Evolutionary conservation across 2,797 vertebrate species (phyloP).

Genomic region (Sebastes minor): DNA sequence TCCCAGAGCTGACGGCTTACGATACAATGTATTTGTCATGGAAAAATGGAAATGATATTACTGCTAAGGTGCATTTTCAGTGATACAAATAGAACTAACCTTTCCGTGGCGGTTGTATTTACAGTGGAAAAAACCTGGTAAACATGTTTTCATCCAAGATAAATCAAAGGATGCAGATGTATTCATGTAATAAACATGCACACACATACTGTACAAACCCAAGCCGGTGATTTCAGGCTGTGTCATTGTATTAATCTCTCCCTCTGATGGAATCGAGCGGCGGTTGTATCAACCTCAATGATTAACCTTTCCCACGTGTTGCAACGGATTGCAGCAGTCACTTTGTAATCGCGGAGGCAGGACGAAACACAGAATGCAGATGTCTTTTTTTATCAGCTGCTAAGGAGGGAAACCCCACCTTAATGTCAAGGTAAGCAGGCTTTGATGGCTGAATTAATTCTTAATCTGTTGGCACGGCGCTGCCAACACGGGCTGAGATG

Average conservation of each 20-base stretch:
- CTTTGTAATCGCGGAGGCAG: constrained; percentile 57
- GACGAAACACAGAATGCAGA: constrained; percentile 56
- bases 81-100: constrained; percentile 9
- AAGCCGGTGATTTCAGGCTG: constrained; percentile 19
- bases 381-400: constrained; percentile 50
- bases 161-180: constrained; percentile 26
- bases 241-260: constrained; percentile 15
- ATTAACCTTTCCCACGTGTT: constrained; percentile 50
- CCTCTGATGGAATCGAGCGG: constrained; percentile 27
- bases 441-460: constrained; percentile 72
- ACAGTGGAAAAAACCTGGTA: constrained; percentile 12
- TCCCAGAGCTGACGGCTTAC: background rate
- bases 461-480: constrained; percentile 65
- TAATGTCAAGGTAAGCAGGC: constrained; percentile 71
- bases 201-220: background rate
- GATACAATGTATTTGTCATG: background rate
- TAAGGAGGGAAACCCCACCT: constrained; percentile 59
- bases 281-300: constrained; percentile 41
- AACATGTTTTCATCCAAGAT: constrained; percentile 34
- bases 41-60: constrained; percentile 1
- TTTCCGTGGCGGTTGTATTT: background rate
- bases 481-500: constrained; percentile 50
- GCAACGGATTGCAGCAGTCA: constrained; percentile 56
- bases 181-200: constrained; percentile 32
- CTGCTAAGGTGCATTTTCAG: constrained; percentile 15